These are phyloP conservation scores for Crioceris asparagi DNA, from an alignment of 2,888 invertebrate genomes.

Conservation along the genomic window DNA sequence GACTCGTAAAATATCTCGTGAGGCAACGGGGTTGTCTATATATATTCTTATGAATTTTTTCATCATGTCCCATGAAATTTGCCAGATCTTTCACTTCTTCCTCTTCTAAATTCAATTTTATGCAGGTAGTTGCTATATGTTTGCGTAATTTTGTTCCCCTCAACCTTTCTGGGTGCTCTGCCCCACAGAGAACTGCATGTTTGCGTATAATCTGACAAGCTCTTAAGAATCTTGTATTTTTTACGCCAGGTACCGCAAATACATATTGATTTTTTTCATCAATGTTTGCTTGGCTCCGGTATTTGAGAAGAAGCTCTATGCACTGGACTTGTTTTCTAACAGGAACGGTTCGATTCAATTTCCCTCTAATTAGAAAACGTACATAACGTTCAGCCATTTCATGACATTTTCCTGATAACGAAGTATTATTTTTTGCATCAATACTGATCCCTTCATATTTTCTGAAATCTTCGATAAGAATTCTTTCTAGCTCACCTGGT, in stretches of 20 bases:
- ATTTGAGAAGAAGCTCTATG: slow-evolving; percentile 8
- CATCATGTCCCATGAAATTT: slow-evolving; percentile 23
- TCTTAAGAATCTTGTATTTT: slow-evolving; percentile 7
- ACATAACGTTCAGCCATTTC: slow-evolving; percentile 8
- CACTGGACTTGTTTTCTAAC: slow-evolving; percentile 6
- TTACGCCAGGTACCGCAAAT: slow-evolving; percentile 12
- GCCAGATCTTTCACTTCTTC: slow-evolving; percentile 19
- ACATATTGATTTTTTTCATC: slow-evolving; percentile 9
- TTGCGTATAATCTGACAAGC: slow-evolving; percentile 19
- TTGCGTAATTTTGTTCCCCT: slow-evolving; percentile 20
- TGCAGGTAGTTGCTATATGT: slow-evolving; percentile 23
- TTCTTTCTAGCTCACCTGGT: slow-evolving; percentile 6
- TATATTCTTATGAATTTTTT: slow-evolving; percentile 21
- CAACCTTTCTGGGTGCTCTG: slow-evolving; percentile 16
- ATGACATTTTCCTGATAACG: slow-evolving; percentile 2
- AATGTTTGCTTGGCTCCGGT: slow-evolving; percentile 7
- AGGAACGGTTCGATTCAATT: slow-evolving; percentile 7
- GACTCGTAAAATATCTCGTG: slow-evolving; percentile 18
- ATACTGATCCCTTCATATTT: background rate
- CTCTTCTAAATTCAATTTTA: slow-evolving; percentile 19
- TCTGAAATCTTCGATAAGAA: slow-evolving; percentile 5
- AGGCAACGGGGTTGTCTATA: slow-evolving; percentile 19
- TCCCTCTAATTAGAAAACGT: slow-evolving; percentile 7
- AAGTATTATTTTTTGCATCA: slow-evolving; percentile 3
- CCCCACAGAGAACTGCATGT: slow-evolving; percentile 20